phyloP scores from a whole-genome alignment of 2,888 invertebrate genomes.

The Hoplodrina ambigua region DNA sequence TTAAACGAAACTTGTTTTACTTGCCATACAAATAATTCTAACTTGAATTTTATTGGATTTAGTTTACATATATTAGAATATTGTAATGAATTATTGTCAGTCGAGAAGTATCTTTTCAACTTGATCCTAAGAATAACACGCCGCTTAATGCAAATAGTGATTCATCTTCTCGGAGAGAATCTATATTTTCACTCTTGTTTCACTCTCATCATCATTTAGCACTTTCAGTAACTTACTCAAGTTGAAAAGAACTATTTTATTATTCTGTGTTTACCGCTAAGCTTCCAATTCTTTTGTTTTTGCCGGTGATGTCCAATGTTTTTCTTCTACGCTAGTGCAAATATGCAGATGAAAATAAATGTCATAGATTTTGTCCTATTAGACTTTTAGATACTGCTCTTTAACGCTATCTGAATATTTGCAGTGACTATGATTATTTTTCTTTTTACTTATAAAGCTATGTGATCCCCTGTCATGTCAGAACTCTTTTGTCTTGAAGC shows the following conservation, averaged over 20 bases:
- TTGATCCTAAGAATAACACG: conserved; percentile 74
- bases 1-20: conserved; percentile 1
- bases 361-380: conserved; percentile 19
- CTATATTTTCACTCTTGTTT: conserved; percentile 56
- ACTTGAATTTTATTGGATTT: conserved; percentile 14
- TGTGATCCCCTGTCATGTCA: conserved; percentile 35
- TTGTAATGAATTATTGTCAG: conserved; percentile 80
- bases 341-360: conserved; percentile 55
- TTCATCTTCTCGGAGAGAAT: conserved; percentile 46
- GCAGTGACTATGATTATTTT: conserved; percentile 46
- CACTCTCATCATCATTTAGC: conserved; percentile 69
- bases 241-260: conserved; percentile 80
- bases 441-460: conserved; percentile 35
- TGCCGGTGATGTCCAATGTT: conserved; percentile 49
- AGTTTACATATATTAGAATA: conserved; percentile 21
- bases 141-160: conserved; percentile 66
- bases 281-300: conserved; percentile 67
- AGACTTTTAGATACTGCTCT: conserved; percentile 15
- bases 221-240: conserved; percentile 71
- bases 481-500: conserved; percentile 55
- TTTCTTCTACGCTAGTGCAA: conserved; percentile 55
- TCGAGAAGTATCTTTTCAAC: conserved; percentile 81
- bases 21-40: not conserved
- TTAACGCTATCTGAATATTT: conserved; percentile 62
- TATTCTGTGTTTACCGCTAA: conserved; percentile 68